These are phyloP conservation scores for Euborellia annulipes DNA, from an alignment of 1,140 invertebrate species.

Conservation along the genomic window DNA sequence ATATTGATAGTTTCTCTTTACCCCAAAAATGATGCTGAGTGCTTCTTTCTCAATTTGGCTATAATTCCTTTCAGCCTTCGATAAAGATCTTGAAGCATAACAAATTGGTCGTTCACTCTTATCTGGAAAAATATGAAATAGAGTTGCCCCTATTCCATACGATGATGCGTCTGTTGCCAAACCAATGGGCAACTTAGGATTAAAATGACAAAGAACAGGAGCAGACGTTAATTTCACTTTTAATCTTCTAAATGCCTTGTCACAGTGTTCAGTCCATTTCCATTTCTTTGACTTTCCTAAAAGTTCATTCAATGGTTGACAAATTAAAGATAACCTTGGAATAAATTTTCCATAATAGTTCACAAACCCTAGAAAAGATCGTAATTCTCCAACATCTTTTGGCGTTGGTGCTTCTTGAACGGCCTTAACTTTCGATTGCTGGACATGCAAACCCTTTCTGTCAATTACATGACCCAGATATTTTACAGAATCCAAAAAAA, in stretches of 20 bases:
- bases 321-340: constrained; percentile 14
- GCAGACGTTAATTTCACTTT: background rate
- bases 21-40: constrained; percentile 29
- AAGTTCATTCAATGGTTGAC: constrained; percentile 20
- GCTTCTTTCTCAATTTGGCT: constrained; percentile 36
- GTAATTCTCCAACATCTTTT: constrained; percentile 17
- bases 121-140: constrained; percentile 24
- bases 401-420: constrained; percentile 19
- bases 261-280: constrained; percentile 5
- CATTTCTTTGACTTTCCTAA: constrained; percentile 20
- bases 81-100: constrained; percentile 31
- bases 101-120: constrained; percentile 28
- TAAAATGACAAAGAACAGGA: constrained; percentile 22
- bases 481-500: constrained; percentile 14
- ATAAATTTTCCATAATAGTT: constrained; percentile 23
- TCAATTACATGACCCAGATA: constrained; percentile 23
- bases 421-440: constrained; percentile 24
- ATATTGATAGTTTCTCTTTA: constrained; percentile 34
- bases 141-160: constrained; percentile 28
- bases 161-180: constrained; percentile 27
- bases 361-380: constrained; percentile 17
- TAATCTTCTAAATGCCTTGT: background rate
- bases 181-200: constrained; percentile 31
- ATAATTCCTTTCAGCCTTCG: constrained; percentile 30
- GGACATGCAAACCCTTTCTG: constrained; percentile 20